Evolutionary conservation across 2,797 vertebrate genomes (phyloP).

Genomic region (Acipenser transmontanus): DNA sequence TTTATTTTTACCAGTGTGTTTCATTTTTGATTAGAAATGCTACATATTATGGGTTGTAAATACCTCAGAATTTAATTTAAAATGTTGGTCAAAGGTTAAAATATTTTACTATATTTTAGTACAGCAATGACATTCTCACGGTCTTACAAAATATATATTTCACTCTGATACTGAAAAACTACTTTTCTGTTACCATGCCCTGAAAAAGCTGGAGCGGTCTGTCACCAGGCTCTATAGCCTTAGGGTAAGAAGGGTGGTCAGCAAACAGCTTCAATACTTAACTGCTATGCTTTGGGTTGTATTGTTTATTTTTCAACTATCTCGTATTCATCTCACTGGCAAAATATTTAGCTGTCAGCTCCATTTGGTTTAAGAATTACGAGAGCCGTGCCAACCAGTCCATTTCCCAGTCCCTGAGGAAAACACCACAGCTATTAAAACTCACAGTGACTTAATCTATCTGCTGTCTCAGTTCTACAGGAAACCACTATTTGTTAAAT

Average conservation of each 20-base stretch:
- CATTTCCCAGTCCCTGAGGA: constrained; percentile 47
- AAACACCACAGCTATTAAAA: constrained; percentile 51
- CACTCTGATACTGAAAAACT: no score
- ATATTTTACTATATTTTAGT: no score
- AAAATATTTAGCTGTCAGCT: constrained; percentile 74
- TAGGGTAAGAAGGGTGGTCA: constrained; percentile 44
- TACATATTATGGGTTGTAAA: no score
- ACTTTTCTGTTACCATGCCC: constrained; percentile 11
- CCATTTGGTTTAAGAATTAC: constrained; percentile 67
- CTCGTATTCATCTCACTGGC: constrained; percentile 60
- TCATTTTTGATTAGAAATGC: no score
- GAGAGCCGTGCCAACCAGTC: constrained; percentile 55
- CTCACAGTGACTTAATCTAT: constrained; percentile 55
- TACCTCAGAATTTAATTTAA: no score
- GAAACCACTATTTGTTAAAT: constrained; percentile 69
- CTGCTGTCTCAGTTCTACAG: constrained; percentile 57
- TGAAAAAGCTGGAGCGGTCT: constrained; percentile 49
- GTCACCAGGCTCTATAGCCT: constrained; percentile 52
- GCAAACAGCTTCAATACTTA: constrained; percentile 58
- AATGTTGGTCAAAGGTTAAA: no score
- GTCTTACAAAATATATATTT: no score
- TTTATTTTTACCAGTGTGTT: no score
- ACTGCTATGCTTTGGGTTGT: constrained; percentile 29
- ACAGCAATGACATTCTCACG: no score
- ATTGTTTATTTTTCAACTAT: constrained; percentile 63